Conservation (phyloP, 1,140 invertebrate species). For the Temnothorax curvispinosus region DNA sequence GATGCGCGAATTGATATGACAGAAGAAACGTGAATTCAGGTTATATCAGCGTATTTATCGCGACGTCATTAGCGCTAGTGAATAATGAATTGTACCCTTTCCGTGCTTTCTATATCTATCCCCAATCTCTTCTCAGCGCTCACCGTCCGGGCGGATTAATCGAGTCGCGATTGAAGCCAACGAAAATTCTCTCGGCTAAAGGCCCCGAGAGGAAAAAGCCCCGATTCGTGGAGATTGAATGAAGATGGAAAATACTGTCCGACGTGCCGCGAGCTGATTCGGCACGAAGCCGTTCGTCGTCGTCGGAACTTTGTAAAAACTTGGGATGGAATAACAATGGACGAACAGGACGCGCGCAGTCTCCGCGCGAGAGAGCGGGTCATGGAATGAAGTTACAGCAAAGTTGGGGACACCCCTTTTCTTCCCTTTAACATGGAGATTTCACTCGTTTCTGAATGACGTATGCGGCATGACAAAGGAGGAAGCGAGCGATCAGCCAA, state of each 20-base stretch:
- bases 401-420: constrained; percentile 1
- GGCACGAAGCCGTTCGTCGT: neutral
- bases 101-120: neutral
- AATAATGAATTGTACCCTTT: constrained; percentile 43
- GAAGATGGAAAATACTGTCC: neutral
- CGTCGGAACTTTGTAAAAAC: constrained; percentile 36
- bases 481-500: neutral
- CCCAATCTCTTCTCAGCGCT: neutral
- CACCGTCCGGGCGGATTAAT: neutral
- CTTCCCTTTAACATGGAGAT: constrained; percentile 22
- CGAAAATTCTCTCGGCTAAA: neutral
- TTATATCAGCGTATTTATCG: constrained; percentile 29
- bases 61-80: constrained; percentile 9
- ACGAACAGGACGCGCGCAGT: neutral
- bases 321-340: constrained; percentile 44
- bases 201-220: neutral
- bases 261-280: constrained; percentile 23
- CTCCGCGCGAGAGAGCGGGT: neutral
- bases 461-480: neutral
- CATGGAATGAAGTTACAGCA: constrained; percentile 16
- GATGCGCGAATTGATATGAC: neutral
- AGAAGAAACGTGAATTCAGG: neutral
- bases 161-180: constrained; percentile 16
- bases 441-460: constrained; percentile 4
- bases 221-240: neutral